Evolutionary conservation across 2,888 invertebrate genomes (phyloP), one percentile per base, ranked within the genome.

Genomic region (Minunthozetes semirufus): DNA sequence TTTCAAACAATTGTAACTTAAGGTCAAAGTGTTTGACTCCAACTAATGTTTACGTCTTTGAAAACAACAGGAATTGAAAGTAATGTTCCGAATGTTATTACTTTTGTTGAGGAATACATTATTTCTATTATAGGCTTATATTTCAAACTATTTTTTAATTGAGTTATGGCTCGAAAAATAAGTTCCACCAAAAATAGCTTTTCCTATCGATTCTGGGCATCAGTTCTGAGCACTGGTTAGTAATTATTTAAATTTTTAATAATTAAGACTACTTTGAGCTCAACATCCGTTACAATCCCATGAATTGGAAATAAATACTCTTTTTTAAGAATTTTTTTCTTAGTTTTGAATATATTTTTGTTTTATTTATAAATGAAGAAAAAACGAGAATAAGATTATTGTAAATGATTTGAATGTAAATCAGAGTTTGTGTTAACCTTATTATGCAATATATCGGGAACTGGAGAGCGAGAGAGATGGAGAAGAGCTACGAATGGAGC

Each of bases 381-480:
- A 25, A 56, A 56, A 6, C 22, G 25, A 56, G 48, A 56, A 56
- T 25, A 56, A 56, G 56, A 56, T 56, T 56, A n/a, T 53, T n/a
- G 8, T 56, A 25, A 25, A 25, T 56, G 56, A 56, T 56, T 56
- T 56, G 56, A 56, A 56, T 56, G 25, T 25, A 25, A 56, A 56
- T 56, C 56, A 56, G 56, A 56, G 56, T 56, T 25, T 25, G 59
- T 59, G 15, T 59, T 27, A 68, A 68, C 38, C 68, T 68, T 46
- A 68, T 68, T 68, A 68, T 68, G 68, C 38, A 68, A 68, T 68
- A 6, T 48, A 48, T 17, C 17, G 56, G 22, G 25, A 46, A 38
- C 38, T 33, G 17, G 33, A 53, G n/a, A 73, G 25, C 46, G 27
- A 50, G 53, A n/a, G n/a, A n/a, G 29, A 33, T 9, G 1, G 25